Evolutionary conservation across 2,113 vertebrate species (phyloP).

Genomic region (Thalassoma bifasciatum): DNA sequence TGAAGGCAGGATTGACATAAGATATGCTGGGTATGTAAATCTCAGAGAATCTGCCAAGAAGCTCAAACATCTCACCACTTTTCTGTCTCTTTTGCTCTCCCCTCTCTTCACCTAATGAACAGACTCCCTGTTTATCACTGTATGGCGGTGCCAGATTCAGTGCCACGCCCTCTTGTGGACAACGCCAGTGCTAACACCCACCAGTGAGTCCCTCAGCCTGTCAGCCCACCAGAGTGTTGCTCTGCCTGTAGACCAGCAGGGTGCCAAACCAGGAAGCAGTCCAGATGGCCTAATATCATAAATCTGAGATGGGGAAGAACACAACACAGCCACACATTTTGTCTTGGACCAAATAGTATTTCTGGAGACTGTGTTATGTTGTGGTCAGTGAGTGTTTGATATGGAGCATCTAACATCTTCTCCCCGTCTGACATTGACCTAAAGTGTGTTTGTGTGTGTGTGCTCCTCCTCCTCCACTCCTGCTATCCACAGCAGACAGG

Average conservation of each 20-base stretch:
- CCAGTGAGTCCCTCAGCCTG: constrained; percentile 53
- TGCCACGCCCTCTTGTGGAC: constrained; percentile 75
- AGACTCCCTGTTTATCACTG: constrained; percentile 75
- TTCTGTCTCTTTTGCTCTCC: constrained; percentile 3
- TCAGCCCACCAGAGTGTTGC: constrained; percentile 61
- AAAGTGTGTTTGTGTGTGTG: constrained; percentile 33
- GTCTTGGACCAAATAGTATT: constrained; percentile 74
- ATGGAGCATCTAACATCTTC: constrained; percentile 58
- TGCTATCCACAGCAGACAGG: constrained; percentile 68
- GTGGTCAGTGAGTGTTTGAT: constrained; percentile 54
- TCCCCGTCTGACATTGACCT: constrained; percentile 57
- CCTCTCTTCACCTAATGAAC: constrained; percentile 49
- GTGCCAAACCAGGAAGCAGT: constrained; percentile 69
- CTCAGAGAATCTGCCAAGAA: constrained; percentile 32
- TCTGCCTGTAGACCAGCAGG: constrained; percentile 73
- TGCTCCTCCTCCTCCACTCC: constrained; percentile 45
- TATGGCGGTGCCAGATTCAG: constrained; percentile 72
- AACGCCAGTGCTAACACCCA: constrained; percentile 64
- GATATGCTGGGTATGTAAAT: constrained; percentile 64
- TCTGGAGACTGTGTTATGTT: constrained; percentile 43
- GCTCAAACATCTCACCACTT: constrained; percentile 39
- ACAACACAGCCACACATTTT: constrained; percentile 60
- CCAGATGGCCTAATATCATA: constrained; percentile 67
- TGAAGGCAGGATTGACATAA: constrained; percentile 35
- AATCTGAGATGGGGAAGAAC: constrained; percentile 46